Base-by-base conservation (phyloP, 2,888 invertebrate species). In the Lissocephala sabroskyi region DNA sequence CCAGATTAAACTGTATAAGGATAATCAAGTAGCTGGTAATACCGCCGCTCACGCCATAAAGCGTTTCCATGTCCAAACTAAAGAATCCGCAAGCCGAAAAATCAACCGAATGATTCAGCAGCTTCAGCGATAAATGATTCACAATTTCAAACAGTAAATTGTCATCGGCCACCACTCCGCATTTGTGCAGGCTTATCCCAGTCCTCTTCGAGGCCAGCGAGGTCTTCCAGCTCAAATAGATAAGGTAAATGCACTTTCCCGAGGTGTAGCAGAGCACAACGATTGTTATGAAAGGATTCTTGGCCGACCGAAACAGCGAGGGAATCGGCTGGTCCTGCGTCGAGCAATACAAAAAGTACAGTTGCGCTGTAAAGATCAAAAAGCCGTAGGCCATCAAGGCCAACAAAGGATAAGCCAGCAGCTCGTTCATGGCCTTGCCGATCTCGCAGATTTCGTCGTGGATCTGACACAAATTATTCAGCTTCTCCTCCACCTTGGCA, bases 11-110 rank as follows among this genome's bases (percentile, higher is more conserved):
- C 65, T 85, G 85, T 45, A 85, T 85, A 18, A 85, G 66, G 35
- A 85, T 85, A 19, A 85, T 85, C 0, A 85, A 61, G 40, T 85
- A 85, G 46, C 83, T 84, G 0, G 85, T 84, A 41, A 85, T 85
- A 10, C 84, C 85, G 7, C 85, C 85, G 48, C 64, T 77, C 56
- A 84, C 84, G 5, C 83, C 83, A 55, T 84, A 85, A 13, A 85
- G 55, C 1, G 85, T 85, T 50, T 84, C 84, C 85, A 85, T 85
- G 51, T 85, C 84, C 45, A 85, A 53, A 1, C 84, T 82, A 37
- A 85, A 85, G 51, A 85, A 85, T 9, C 85, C 85, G 50, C 84
- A 83, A n/a, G 85, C 85, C 1, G 84, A 82, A 57, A 85, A 84
- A 52, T 84, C 82, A 3, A 84, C 78, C 0, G 81, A 78, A 60